Conservation (phyloP, 2,113 vertebrate genomes). For the Pontoporia blainvillei region DNA sequence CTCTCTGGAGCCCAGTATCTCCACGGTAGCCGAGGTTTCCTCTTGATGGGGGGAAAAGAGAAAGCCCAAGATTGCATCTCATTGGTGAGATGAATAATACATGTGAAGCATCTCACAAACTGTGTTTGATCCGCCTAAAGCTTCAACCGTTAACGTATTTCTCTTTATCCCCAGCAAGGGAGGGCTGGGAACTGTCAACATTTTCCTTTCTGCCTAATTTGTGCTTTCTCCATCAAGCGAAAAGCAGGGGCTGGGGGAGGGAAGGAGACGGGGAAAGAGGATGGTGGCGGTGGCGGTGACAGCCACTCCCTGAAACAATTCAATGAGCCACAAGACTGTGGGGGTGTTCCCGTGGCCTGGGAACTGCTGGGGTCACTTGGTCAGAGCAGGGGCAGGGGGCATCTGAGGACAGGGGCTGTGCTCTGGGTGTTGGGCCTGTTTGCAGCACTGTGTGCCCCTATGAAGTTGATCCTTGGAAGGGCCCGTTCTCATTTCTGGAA, state of each 20-base stretch:
- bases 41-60: constrained; percentile 51
- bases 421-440: background rate
- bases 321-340: background rate
- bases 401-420: background rate
- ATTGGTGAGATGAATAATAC: constrained; percentile 81
- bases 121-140: constrained; percentile 76
- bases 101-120: constrained; percentile 76
- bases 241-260: constrained; percentile 24
- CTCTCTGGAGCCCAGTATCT: constrained; percentile 9
- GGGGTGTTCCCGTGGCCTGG: background rate
- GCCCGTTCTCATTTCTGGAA: background rate
- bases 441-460: background rate
- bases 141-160: constrained; percentile 66
- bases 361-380: background rate
- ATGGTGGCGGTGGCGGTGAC: background rate
- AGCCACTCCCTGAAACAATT: background rate
- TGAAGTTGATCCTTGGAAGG: background rate
- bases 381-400: background rate
- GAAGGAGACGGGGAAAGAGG: background rate
- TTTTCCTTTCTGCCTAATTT: constrained; percentile 72
- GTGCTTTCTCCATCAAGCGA: constrained; percentile 59
- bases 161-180: constrained; percentile 67
- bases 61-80: constrained; percentile 70
- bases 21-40: constrained; percentile 41
- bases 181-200: constrained; percentile 73